A percentile compares a stretch with the other conserved stretches of the same genome.
These are phyloP conservation scores for Pseudoips prasinana DNA, from an alignment of 2,888 invertebrate genomes.

Conservation along the genomic window DNA sequence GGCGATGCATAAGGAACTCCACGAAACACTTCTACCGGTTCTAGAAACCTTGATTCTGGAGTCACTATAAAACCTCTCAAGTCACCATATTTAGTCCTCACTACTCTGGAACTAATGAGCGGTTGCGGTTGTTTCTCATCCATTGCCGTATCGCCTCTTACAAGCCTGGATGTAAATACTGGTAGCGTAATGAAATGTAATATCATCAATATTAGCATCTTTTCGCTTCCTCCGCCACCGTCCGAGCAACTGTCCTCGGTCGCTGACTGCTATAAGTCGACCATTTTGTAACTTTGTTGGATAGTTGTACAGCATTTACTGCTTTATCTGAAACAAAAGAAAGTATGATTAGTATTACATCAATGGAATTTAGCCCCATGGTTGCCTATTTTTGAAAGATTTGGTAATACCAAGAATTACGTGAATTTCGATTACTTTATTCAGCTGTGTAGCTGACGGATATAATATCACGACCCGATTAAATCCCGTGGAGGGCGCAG, in stretches of 20 bases:
- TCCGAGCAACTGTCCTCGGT: conserved; percentile 51
- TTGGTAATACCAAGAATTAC: too few relatives aligned
- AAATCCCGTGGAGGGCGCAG: too few relatives aligned
- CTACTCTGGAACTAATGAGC: conserved; percentile 90
- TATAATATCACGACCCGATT: too few relatives aligned
- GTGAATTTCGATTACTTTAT: too few relatives aligned
- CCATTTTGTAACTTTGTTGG: conserved; percentile 58
- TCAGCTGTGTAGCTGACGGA: too few relatives aligned
- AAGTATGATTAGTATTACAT: conserved; percentile 1
- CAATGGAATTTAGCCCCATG: too few relatives aligned
- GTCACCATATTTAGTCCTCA: conserved; percentile 94
- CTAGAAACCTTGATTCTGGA: conserved; percentile 89
- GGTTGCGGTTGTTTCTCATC: conserved; percentile 69
- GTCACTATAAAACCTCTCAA: conserved; percentile 92
- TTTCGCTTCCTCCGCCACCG: conserved; percentile 65
- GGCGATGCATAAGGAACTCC: conserved; percentile 98
- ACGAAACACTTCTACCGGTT: conserved; percentile 95
- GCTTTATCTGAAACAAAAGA: conserved; percentile 65
- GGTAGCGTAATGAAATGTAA: conserved; percentile 77
- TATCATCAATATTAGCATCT: conserved; percentile 71
- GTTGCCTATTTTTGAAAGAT: too few relatives aligned
- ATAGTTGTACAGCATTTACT: conserved; percentile 55
- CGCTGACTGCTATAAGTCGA: conserved; percentile 69
- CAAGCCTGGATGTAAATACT: conserved; percentile 66
- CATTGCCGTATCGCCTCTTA: conserved; percentile 74